A percentile compares a stretch with the other conserved stretches of the same genome.
Conservation (phyloP, 2,888 invertebrate species). For the Calliphora vomitoria region DNA sequence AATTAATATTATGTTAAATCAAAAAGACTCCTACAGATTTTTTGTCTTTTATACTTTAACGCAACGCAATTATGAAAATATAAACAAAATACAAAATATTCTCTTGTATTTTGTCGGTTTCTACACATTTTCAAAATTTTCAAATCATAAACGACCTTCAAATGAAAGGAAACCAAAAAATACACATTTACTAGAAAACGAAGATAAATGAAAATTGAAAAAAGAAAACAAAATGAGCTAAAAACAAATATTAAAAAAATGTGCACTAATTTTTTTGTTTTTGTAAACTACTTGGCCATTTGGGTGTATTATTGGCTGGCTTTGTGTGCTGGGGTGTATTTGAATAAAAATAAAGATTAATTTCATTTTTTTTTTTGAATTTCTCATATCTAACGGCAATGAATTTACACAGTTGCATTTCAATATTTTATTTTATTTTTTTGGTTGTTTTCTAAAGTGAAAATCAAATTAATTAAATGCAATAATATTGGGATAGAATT, state of each 20-base stretch:
- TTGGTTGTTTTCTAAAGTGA: neutral
- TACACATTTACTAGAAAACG: constrained; percentile 50
- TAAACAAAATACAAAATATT: constrained; percentile 67
- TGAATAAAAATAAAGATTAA: constrained; percentile 24
- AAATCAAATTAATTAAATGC: constrained; percentile 36
- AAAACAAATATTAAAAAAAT: constrained; percentile 48
- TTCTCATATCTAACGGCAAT: constrained; percentile 30
- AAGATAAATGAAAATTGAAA: neutral
- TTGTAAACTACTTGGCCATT: constrained; percentile 41
- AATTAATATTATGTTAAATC: neutral
- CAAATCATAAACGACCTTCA: constrained; percentile 72
- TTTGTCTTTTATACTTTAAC: neutral
- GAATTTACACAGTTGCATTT: constrained; percentile 34
- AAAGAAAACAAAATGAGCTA: constrained; percentile 30
- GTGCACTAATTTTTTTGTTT: constrained; percentile 73
- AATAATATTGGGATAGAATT: constrained; percentile 40
- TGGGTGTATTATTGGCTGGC: too few species aligned
- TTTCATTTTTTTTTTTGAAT: neutral
- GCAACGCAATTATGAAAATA: constrained; percentile 34
- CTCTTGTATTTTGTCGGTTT: constrained; percentile 24
- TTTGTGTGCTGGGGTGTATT: neutral
- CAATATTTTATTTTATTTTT: neutral
- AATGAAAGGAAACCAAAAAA: constrained; percentile 39
- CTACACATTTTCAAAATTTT: constrained; percentile 35
- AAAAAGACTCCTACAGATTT: constrained; percentile 36